Base-by-base conservation (phyloP, 30 jellyfish, hydroid and myxozoan genomes). In the Mastigias papua region DNA sequence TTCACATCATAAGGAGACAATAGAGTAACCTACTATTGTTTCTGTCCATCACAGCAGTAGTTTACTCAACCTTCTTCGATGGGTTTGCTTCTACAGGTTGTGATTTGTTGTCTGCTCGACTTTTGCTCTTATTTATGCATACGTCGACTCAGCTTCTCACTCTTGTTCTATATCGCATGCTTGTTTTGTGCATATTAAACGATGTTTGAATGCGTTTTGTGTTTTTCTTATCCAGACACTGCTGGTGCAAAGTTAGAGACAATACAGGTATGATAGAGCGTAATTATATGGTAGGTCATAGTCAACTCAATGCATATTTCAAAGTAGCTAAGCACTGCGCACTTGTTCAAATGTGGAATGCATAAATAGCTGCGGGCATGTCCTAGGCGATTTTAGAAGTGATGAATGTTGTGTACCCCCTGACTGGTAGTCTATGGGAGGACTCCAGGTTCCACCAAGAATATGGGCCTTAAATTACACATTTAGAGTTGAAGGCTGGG, bases 181-280 rank as follows among this genome's bases (percentile, higher is more conserved):
- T 4, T 42, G n/a, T 42, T 42, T 15, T 4, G 13, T 42, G 54
- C 54, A 8, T 4, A 42, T 15, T 42, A 8, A 42, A 15, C 54
- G 54, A 42, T 4, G 54, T 42, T 42, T 42, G 54, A 42, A 42
- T 42, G 7, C 54, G 13, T 42, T 42, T 42, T 42, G 54, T 42
- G 7, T 42, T n/a, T 42, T 42, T 8, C 7, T 4, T 42, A 8
- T 31, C 29, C 79, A 61, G 90, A 65, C 23, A 27, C 63, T 20
- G 32, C 80, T 65, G 81, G 71, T 16, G 58, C 81, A 6, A 80
- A 80, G 25, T 28, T 70, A 70, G 65, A 33, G 34, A 71, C 66
- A 37, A 71, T 46, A 7, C 46, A 63, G 74, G 74, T 63, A 25
- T 42, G 54, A 42, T 15, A 42, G 13, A 4, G 54, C 54, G 13